phyloP scores from a whole-genome alignment of 1,140 invertebrate genomes.

The Acromyrmex echinatior region DNA sequence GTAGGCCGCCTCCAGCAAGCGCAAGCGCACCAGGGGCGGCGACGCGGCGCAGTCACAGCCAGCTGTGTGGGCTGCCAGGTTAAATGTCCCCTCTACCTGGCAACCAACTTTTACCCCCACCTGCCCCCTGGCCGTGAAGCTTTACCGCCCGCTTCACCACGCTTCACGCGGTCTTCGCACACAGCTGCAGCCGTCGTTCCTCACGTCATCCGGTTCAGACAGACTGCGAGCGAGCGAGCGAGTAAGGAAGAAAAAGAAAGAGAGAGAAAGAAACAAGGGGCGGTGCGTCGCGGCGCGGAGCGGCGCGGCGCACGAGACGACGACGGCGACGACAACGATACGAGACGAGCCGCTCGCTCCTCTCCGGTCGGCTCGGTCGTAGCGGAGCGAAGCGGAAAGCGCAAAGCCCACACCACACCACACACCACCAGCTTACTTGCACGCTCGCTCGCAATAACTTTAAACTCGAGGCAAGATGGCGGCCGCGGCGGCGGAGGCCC shows the following conservation, averaged over 20 bases:
- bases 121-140: not conserved
- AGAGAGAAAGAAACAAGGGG: constrained; percentile 55
- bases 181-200: constrained; percentile 79
- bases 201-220: constrained; percentile 79
- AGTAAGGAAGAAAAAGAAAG: constrained; percentile 39
- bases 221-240: constrained; percentile 54
- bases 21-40: constrained; percentile 45
- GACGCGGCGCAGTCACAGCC: constrained; percentile 26
- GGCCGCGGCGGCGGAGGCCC: constrained; percentile 85
- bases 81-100: constrained; percentile 29
- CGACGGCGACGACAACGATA: constrained; percentile 31
- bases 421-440: constrained; percentile 44
- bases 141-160: constrained; percentile 62
- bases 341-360: constrained; percentile 49
- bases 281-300: constrained; percentile 72
- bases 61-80: constrained; percentile 65
- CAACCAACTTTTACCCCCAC: constrained; percentile 33
- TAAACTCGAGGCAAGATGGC: constrained; percentile 85
- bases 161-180: constrained; percentile 68
- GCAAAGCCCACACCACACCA: constrained; percentile 27
- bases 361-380: constrained; percentile 38
- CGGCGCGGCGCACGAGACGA: constrained; percentile 64
- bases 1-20: constrained; percentile 22
- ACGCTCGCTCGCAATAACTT: constrained; percentile 78
- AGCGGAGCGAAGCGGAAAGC: constrained; percentile 53